Evolutionary conservation across 2,113 vertebrate species (phyloP), one percentile per base, ranked within the genome.

Genomic region (Syrrhaptes paradoxus): DNA sequence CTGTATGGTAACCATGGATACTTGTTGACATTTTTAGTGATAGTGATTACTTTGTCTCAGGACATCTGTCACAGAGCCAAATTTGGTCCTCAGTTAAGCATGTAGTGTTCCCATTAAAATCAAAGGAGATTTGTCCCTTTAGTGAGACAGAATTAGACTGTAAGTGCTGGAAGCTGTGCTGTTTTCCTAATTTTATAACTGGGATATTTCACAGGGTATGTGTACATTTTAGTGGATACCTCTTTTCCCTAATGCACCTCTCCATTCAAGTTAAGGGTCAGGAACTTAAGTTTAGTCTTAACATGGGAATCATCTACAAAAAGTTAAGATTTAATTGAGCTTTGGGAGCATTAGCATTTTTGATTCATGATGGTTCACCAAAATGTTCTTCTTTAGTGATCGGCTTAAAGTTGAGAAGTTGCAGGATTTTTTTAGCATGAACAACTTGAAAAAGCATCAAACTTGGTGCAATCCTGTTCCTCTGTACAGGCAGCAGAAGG

Each of bases 51-150:
- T 94, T 96, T 92, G 92, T 95, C 85, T 96, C 92, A 89, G 96
- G 95, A 96, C 95, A 95, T 96, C 96, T 96, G 96, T 97, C 93
- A 96, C 83, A 48, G 92, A 96, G 96, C 96, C 96, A 97, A 15
- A 97, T 97, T 96, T 92, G 95, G 95, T 87, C 95, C 83, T 18
- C 75, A 36, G 85, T 87, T 93, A 86, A 85, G 80, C 57, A 79
- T 93, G 65, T 84, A 88, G 90, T 21, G 68, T 94, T 96, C 79
- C 82, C 88, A 92, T 84, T 92, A 93, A 95, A 94, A 92, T 81
- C 85, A 78, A 78, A 89, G 61, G 90, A 88, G 49, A 41, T 93
- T 93, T 94, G 52, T 89, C 79, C 76, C 70, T 85, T 89, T 43
- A 72, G 65, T 65, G 58, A 84, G 65, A 57, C 45, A 65, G 79